Evolutionary conservation across 2,797 vertebrate species (phyloP).

Genomic region (Labeo calbasu): DNA sequence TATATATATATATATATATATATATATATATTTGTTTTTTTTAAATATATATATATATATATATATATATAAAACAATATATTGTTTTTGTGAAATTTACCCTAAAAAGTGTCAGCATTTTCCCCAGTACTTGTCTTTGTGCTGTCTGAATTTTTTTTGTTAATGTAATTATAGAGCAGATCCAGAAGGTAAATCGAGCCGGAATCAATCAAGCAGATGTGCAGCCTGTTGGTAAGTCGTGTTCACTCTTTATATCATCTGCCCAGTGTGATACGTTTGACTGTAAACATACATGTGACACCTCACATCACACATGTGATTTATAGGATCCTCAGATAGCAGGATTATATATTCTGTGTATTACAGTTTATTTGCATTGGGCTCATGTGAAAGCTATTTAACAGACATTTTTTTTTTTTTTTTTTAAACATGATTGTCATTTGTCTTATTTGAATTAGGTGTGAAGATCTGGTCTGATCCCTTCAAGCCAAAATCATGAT

Average conservation of each 20-base stretch:
- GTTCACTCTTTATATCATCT: not conserved
- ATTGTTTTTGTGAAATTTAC: not conserved
- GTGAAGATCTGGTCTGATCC: slow-evolving; percentile 83
- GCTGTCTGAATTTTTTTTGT: not conserved
- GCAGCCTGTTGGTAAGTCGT: slow-evolving; percentile 77
- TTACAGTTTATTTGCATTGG: slow-evolving; percentile 57
- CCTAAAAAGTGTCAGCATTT: not conserved
- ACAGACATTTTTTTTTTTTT: not conserved
- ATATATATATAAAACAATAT: too few species aligned
- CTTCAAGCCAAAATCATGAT: slow-evolving; percentile 74
- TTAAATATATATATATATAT: too few species aligned
- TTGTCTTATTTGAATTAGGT: slow-evolving; percentile 63
- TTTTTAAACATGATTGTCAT: not conserved
- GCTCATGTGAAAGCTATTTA: slow-evolving; percentile 37
- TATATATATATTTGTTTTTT: too few species aligned
- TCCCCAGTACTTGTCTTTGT: not conserved
- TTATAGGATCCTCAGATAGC: not conserved
- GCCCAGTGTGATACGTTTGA: too few species aligned
- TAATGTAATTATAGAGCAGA: slow-evolving; percentile 64
- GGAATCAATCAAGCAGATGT: slow-evolving; percentile 80
- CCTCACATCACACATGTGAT: not conserved
- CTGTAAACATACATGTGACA: not conserved
- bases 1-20: too few species aligned
- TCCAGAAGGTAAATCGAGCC: slow-evolving; percentile 74
- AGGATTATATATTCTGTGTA: not conserved